These are phyloP conservation scores for Hypsibius dujardini DNA, from an alignment of 1,140 invertebrate genomes.

Conservation along the genomic window DNA sequence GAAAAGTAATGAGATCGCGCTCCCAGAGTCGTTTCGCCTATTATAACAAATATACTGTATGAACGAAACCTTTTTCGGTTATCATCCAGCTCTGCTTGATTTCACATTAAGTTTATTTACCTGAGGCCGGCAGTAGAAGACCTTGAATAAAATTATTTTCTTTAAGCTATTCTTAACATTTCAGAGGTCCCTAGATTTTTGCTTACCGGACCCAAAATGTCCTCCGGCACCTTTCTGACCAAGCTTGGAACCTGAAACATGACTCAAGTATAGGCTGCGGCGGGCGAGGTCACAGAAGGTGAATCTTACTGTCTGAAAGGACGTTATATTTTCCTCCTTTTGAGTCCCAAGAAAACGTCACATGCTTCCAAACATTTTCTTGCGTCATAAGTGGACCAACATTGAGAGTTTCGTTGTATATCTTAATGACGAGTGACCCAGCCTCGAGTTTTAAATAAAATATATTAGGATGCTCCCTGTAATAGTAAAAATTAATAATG, in stretches of 20 bases:
- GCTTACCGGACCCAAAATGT: neutral
- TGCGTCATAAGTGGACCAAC: neutral
- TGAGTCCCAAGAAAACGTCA: neutral
- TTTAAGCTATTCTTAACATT: too few species aligned
- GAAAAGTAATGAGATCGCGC: neutral
- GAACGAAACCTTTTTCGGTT: too few species aligned
- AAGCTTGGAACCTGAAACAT: neutral
- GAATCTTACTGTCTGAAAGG: neutral
- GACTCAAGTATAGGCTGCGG: neutral
- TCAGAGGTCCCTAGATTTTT: too few species aligned
- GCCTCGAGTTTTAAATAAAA: neutral
- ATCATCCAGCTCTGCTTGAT: too few species aligned
- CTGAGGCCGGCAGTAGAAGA: neutral
- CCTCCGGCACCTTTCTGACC: neutral
- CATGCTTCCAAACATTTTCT: neutral
- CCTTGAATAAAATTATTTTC: too few species aligned
- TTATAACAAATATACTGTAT: too few species aligned
- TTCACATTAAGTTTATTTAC: too few species aligned
- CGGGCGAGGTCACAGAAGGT: neutral
- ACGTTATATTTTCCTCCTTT: neutral
- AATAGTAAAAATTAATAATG: neutral
- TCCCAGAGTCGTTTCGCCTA: neutral
- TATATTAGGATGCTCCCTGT: neutral
- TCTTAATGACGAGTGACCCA: neutral
- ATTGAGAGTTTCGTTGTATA: constrained; percentile 9